These are phyloP conservation scores for Boloria selene DNA, from an alignment of 2,888 invertebrate species.

Conservation along the genomic window DNA sequence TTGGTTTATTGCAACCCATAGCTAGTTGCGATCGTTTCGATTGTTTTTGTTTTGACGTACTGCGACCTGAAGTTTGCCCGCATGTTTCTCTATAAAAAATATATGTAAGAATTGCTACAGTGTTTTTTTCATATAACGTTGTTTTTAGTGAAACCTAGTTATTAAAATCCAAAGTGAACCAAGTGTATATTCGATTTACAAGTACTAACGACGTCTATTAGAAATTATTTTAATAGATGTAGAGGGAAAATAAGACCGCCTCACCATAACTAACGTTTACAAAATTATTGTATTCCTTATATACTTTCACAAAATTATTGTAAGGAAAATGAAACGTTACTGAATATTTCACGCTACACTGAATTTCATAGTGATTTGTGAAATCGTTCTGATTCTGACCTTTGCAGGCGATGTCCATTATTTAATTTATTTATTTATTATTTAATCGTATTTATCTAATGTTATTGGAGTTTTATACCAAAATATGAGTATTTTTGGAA, in stretches of 20 bases:
- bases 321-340: not conserved
- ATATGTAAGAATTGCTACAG: not conserved
- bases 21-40: not conserved
- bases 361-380: not conserved
- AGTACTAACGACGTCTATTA: not conserved
- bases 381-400: not conserved
- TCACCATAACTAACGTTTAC: not conserved
- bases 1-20: not conserved
- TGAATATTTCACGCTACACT: slow-evolving; percentile 8
- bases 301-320: not conserved
- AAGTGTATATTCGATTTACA: not conserved
- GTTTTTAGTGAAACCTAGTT: not conserved
- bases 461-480: no score
- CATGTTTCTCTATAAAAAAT: slow-evolving; percentile 1
- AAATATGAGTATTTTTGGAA: no score
- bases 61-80: slow-evolving; percentile 1
- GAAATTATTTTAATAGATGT: slow-evolving; percentile 7
- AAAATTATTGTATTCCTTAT: not conserved
- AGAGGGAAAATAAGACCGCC: slow-evolving; percentile 8
- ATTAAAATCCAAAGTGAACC: not conserved
- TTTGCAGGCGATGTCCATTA: no score
- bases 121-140: not conserved
- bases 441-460: no score
- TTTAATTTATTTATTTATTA: no score
- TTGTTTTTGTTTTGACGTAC: slow-evolving; percentile 16